These are phyloP conservation scores for Macrosteles quadrilineatus DNA, from an alignment of 1,140 invertebrate genomes.

Conservation along the genomic window DNA sequence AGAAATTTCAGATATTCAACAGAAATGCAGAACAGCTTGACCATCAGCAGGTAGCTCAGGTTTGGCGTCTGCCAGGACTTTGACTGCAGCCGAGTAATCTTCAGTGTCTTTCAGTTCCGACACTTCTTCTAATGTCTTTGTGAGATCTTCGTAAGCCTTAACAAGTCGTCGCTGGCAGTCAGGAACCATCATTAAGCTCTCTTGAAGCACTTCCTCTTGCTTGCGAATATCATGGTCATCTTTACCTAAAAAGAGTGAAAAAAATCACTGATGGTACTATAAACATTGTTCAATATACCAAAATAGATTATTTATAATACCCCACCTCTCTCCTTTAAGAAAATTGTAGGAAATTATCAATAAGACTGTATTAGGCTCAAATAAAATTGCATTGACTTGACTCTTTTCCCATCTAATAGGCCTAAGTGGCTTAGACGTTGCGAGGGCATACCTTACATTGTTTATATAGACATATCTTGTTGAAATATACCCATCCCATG, in stretches of 20 bases:
- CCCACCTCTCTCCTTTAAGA: no score
- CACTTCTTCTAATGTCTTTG: conserved; percentile 71
- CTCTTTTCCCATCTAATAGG: no score
- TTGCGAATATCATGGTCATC: conserved; percentile 56
- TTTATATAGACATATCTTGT: no score
- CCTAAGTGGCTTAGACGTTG: no score
- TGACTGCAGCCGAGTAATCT: conserved; percentile 67
- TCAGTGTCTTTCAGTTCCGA: conserved; percentile 73
- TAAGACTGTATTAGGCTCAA: no score
- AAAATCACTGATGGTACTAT: conserved; percentile 21
- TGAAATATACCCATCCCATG: no score
- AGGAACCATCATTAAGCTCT: conserved; percentile 87
- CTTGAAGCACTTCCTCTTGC: conserved; percentile 85
- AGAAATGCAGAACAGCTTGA: conserved; percentile 23
- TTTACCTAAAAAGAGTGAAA: background rate
- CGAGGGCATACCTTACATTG: no score
- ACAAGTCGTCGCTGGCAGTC: conserved; percentile 78
- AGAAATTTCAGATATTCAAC: background rate
- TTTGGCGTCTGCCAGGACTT: conserved; percentile 70
- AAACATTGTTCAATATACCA: no score
- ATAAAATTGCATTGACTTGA: no score
- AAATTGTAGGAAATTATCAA: no score
- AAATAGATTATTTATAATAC: no score
- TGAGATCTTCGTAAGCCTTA: conserved; percentile 74
- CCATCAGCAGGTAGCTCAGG: conserved; percentile 52